Conservation (phyloP, 2,888 invertebrate species). For the Lissocephala sabroskyi region DNA sequence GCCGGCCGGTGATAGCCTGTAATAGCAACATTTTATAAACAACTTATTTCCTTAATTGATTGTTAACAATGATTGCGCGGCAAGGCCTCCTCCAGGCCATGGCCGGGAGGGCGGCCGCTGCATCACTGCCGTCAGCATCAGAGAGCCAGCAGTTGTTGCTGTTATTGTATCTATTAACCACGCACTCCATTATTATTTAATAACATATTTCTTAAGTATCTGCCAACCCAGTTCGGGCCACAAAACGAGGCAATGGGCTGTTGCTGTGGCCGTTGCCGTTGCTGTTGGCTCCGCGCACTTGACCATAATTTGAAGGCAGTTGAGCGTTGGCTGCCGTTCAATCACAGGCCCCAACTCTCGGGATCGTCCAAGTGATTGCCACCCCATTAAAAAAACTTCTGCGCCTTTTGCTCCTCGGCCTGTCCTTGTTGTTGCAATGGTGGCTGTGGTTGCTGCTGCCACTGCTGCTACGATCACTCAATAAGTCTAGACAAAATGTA, state of each 20-base stretch:
- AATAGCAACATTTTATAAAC: constrained; percentile 69
- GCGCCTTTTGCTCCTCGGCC: constrained; percentile 25
- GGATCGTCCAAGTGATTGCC: constrained; percentile 67
- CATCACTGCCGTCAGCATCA: background rate
- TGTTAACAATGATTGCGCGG: constrained; percentile 65
- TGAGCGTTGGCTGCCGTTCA: constrained; percentile 29
- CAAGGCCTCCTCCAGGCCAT: background rate
- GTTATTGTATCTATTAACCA: constrained; percentile 65
- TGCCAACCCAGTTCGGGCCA: constrained; percentile 69
- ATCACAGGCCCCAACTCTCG: constrained; percentile 7
- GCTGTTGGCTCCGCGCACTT: constrained; percentile 44
- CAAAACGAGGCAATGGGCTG: constrained; percentile 49
- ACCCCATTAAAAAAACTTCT: constrained; percentile 68
- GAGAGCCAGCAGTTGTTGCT: constrained; percentile 18
- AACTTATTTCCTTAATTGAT: constrained; percentile 69
- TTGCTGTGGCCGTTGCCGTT: no score
- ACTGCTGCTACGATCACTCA: constrained; percentile 67
- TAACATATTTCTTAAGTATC: constrained; percentile 69
- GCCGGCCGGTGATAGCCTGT: constrained; percentile 34
- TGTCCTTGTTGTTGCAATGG: constrained; percentile 18
- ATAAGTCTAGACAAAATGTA: constrained; percentile 65
- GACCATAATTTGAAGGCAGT: constrained; percentile 59
- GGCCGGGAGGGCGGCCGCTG: background rate
- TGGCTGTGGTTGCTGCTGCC: constrained; percentile 27
- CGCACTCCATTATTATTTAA: constrained; percentile 71